Conservation (phyloP, 2,113 vertebrate genomes). For the Oncorhynchus kisutch region DNA sequence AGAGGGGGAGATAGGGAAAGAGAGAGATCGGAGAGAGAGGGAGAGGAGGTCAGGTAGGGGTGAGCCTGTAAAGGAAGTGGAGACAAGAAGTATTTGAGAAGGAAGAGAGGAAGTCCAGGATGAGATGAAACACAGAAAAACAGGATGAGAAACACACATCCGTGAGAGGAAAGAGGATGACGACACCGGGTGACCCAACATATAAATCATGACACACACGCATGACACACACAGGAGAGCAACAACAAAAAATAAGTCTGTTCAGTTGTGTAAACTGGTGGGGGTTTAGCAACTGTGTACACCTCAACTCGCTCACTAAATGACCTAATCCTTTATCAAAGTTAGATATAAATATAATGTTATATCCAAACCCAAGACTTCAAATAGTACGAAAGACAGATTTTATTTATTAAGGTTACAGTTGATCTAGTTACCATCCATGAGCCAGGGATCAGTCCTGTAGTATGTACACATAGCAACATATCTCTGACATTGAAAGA, state of each 20-base stretch:
- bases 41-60: slow-evolving; percentile 43
- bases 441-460: slow-evolving; percentile 2
- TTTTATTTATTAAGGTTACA: too few species aligned
- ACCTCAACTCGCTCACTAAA: too few species aligned
- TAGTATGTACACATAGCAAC: not conserved
- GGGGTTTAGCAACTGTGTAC: too few species aligned
- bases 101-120: slow-evolving; percentile 50
- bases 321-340: too few species aligned
- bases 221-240: too few species aligned
- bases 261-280: too few species aligned
- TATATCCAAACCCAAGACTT: too few species aligned
- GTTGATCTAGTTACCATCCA: too few species aligned
- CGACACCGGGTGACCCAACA: not conserved
- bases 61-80: slow-evolving; percentile 10
- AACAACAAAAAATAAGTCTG: too few species aligned
- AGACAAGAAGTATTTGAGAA: slow-evolving; percentile 16
- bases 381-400: too few species aligned
- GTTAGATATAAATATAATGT: too few species aligned
- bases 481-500: not conserved
- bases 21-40: slow-evolving; percentile 37
- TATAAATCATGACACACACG: too few species aligned
- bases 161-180: not conserved
- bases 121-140: slow-evolving; percentile 39
- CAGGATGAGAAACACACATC: slow-evolving; percentile 9
- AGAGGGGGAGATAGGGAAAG: not conserved